Percentiles rank a stretch among this genome's conserved stretches.
These are phyloP conservation scores for Tipula lateralis DNA, from an alignment of 2,888 invertebrate genomes.

Conservation along the genomic window DNA sequence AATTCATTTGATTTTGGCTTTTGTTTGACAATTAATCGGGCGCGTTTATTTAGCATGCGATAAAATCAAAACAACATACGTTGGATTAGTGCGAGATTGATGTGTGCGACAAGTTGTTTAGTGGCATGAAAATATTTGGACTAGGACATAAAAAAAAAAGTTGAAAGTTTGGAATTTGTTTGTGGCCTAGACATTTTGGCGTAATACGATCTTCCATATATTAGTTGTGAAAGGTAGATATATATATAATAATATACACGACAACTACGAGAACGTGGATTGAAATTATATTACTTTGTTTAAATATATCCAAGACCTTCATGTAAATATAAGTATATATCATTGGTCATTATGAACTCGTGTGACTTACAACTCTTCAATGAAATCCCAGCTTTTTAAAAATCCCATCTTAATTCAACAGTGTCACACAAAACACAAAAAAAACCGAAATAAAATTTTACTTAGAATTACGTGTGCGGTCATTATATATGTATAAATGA, in stretches of 20 bases:
- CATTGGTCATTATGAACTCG: not conserved
- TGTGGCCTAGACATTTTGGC: not conserved
- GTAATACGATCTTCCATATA: not conserved
- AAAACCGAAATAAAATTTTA: not conserved
- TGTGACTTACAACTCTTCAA: not conserved
- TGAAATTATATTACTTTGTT: not conserved
- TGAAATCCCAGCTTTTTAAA: not conserved
- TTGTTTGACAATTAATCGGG: not conserved
- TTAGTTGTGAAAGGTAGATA: not conserved
- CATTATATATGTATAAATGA: not conserved
- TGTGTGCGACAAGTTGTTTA: not conserved
- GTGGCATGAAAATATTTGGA: not conserved
- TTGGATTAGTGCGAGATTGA: not conserved
- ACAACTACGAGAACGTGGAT: not conserved
- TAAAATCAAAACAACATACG: not conserved
- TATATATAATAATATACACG: not conserved
- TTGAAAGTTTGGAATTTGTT: not conserved
- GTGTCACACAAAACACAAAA: not conserved
- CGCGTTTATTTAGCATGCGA: conserved; percentile 11
- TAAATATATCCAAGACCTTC: not conserved
- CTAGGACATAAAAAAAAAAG: not conserved
- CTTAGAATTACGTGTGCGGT: not conserved
- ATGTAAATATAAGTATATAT: not conserved
- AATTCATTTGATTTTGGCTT: not conserved
- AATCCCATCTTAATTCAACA: not conserved